Base-by-base conservation (phyloP, 2,888 invertebrate species). In the Chorisops tibialis region DNA sequence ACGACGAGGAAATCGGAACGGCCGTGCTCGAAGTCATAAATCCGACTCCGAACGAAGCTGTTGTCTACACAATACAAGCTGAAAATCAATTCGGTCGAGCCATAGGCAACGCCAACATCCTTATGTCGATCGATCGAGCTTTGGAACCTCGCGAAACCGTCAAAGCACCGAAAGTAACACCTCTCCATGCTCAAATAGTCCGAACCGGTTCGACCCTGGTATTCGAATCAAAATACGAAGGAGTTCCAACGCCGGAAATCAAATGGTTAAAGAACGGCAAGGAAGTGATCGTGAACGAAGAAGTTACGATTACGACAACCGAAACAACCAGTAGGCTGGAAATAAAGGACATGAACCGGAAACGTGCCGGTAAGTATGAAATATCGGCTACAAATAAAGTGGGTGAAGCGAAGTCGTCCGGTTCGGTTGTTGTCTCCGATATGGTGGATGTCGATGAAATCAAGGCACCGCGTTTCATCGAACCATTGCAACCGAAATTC, bases 331-430 rank as follows among this genome's bases (percentile, higher is more conserved):
- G 80, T 65, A 88, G 89, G 0, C 78, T 93, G 22, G 82, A 78
- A 68, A 84, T 93, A 63, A 79, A 82, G 38, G 85, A 88, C 67
- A 82, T 85, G 69, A 84, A 85, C 45, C 87, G 87, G 74, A 87
- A 87, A 71, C 88, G 91, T 73, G 83, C 85, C 63, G 96, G 96
- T 24, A 93, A 92, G 77, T 96, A 94, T 76, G 93, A 94, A 81
- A 87, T 93, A 12, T 81, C 87, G 22, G 87, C 91, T n/a, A 83
- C 86, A 70, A 91, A 91, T 77, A 82, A 84, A 63, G 86, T 84
- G 48, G 88, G 92, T 11, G 87, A 91, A 72, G 89, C 88, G 1
- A 86, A 89, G 71, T 87, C 91, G 37, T 89, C 89, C 3, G 88
- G 93, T 63, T 89, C 92, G 0, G 85, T 96, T n/a, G 86, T 88